Evolutionary conservation across 2,888 invertebrate species (phyloP).

Genomic region (Danaus chrysippus): DNA sequence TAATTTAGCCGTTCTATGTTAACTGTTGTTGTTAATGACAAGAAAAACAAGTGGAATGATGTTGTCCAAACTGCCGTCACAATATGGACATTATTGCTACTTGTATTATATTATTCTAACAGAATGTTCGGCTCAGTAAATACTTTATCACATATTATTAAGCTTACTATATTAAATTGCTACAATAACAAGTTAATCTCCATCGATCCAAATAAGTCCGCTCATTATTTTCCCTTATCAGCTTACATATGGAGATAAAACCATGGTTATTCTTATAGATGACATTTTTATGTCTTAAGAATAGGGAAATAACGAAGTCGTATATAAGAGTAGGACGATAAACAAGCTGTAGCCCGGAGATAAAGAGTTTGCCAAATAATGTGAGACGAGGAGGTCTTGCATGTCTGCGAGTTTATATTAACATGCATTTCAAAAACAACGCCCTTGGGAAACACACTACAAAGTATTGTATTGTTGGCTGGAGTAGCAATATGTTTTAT

Average conservation of each 20-base stretch:
- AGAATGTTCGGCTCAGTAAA: conserved; percentile 28
- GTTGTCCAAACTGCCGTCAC: conserved; percentile 14
- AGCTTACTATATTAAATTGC: conserved; percentile 26
- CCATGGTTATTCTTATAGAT: conserved; percentile 65
- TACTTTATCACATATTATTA: conserved; percentile 34
- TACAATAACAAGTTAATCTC: conserved; percentile 62
- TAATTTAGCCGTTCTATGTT: conserved; percentile 11
- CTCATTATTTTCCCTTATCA: conserved; percentile 75
- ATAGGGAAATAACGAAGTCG: conserved; percentile 76
- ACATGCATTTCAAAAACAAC: conserved; percentile 24
- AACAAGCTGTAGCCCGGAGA: conserved; percentile 68
- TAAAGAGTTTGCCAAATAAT: conserved; percentile 59
- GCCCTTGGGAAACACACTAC: not conserved
- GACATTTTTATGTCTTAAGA: conserved; percentile 74
- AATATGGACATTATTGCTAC: conserved; percentile 12
- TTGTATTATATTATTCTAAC: conserved; percentile 16
- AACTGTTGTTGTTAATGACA: conserved; percentile 14
- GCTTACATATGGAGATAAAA: conserved; percentile 65
- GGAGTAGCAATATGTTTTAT: not conserved
- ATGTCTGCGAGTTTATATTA: conserved; percentile 27
- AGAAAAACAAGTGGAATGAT: conserved; percentile 16
- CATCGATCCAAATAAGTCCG: conserved; percentile 60
- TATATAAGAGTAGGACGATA: conserved; percentile 71
- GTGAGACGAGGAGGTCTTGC: conserved; percentile 45
- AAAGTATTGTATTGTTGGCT: not conserved